Base-by-base conservation (phyloP, 2,797 vertebrate species). In the Falco cherrug region DNA sequence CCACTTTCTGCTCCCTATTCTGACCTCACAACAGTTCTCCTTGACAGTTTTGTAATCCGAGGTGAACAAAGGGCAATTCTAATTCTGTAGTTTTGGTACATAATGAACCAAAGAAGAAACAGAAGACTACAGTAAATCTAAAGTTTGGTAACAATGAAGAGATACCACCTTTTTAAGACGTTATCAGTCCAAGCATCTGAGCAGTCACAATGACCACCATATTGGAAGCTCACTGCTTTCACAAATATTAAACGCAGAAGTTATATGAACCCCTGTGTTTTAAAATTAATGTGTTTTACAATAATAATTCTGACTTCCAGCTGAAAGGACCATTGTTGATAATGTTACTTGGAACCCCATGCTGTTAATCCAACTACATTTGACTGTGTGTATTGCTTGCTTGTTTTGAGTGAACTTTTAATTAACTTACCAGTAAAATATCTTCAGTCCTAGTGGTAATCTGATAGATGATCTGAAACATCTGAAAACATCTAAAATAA, bases 391-490 rank as follows among this genome's bases (percentile, higher is more conserved):
- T 14, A 69, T 6, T 43, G 8, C 45, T 75, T 61, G 13, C 21
- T 77, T 84, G n/a, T 68, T 71, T 78, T 65, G 95, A 94, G 85
- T 9, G 8, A 86, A 81, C 24, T 61, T 80, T 82, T 29, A 81
- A 79, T 67, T 73, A 54, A 83, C 92, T 98, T 97, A 99, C 99
- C 99, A 99, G 98, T 78, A 99, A 97, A 94, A 99, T 98, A 89
- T 99, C 99, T 97, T 99, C 99, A 80, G 99, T 97, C 8, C 98
- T 98, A 71, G 98, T 99, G 91, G 99, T 99, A 95, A 99, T 97
- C 95, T 99, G 99, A 98, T 99, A 99, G 93, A 99, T 99, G 82
- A 99, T 98, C 79, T 98, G 98, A 93, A 99, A 99, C 97, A 99
- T 98, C 92, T 99, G 98, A 98, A 99, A 99, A 97, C 99, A 99